A percentile compares a stretch with the other conserved stretches of the same genome.
These are phyloP conservation scores for Astur gentilis DNA, from an alignment of 2,113 vertebrate species.

Conservation along the genomic window DNA sequence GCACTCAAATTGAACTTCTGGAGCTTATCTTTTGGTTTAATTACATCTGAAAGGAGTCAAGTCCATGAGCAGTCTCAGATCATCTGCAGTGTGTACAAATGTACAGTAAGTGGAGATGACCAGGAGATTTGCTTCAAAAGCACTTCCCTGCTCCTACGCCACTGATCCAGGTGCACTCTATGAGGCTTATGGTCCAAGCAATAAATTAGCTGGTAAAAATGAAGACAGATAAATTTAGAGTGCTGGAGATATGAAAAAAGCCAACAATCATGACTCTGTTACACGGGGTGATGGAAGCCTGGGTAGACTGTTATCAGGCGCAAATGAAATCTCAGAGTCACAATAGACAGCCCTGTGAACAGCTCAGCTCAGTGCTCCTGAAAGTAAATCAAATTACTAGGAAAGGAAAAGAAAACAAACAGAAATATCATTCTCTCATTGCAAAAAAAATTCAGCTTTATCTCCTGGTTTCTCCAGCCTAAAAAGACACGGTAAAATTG, in stretches of 20 bases:
- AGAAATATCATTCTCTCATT: neutral
- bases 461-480: neutral
- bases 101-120: neutral
- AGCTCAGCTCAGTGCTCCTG: neutral
- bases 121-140: neutral
- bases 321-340: neutral
- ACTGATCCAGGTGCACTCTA: neutral
- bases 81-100: neutral
- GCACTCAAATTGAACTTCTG: neutral
- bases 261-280: neutral
- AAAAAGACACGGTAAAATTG: neutral
- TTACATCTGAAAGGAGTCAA: neutral
- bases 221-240: neutral
- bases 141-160: neutral
- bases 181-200: neutral
- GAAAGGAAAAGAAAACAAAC: neutral
- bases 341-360: neutral
- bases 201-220: neutral
- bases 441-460: neutral
- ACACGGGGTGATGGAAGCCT: neutral
- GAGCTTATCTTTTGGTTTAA: neutral
- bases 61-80: neutral
- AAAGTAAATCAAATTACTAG: neutral
- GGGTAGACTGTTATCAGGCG: neutral
- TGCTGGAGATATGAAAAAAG: neutral